phyloP scores from a whole-genome alignment of 2,113 vertebrate genomes.

The Eclectus roratus region DNA sequence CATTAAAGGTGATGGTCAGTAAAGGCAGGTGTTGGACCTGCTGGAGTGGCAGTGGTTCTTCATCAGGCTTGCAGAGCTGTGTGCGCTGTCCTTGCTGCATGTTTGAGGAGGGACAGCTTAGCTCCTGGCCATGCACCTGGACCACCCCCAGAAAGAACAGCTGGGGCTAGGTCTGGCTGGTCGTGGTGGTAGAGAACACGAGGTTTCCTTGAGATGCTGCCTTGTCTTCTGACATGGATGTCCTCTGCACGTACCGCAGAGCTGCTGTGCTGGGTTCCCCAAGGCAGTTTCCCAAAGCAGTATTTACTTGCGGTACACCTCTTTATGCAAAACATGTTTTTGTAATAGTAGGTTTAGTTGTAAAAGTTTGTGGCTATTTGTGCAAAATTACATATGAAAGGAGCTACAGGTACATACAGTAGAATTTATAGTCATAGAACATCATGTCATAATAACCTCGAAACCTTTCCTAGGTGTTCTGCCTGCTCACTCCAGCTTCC shows the following conservation, averaged over 20 bases:
- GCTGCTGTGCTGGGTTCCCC: neutral
- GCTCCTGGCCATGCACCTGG: neutral
- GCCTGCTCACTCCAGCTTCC: neutral
- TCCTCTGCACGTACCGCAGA: neutral
- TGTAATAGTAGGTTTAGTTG: neutral
- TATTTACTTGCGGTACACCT: neutral
- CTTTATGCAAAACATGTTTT: neutral
- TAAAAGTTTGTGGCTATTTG: accelerated
- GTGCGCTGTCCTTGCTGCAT: accelerated
- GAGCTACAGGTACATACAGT: neutral
- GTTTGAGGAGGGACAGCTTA: neutral
- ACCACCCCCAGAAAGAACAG: neutral
- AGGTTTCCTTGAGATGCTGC: neutral
- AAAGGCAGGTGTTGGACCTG: neutral
- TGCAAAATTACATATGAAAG: neutral
- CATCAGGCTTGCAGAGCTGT: neutral
- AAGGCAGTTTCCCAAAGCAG: neutral
- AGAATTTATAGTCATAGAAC: neutral
- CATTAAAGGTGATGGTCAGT: neutral
- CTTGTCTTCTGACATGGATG: accelerated
- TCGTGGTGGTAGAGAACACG: accelerated
- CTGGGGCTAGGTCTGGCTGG: neutral
- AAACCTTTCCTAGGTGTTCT: neutral
- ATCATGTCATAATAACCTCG: neutral
- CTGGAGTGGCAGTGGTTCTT: neutral